A percentile compares a stretch with the other conserved stretches of the same genome.
Conservation (phyloP, 2,797 vertebrate genomes). For the Graptemys geographica region DNA sequence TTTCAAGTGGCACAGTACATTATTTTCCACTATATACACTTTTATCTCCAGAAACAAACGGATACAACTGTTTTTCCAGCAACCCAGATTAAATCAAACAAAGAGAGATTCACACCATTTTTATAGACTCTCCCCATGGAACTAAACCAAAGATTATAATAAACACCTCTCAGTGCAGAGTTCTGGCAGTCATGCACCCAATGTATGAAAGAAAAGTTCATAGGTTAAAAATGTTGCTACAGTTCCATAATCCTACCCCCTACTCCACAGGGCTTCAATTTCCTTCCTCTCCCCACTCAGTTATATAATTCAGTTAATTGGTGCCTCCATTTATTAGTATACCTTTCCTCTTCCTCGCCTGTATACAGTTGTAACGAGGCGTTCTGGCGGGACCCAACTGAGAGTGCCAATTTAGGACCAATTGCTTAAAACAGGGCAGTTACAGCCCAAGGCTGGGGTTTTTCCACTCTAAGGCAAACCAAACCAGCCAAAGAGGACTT, state of each 20-base stretch:
- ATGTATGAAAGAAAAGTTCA: not conserved
- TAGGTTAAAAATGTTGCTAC: constrained; percentile 43
- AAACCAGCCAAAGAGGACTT: too few relatives aligned
- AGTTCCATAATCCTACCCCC: constrained; percentile 28
- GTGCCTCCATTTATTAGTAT: not conserved
- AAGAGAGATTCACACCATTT: not conserved
- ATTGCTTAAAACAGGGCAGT: too few relatives aligned
- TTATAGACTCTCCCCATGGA: not conserved
- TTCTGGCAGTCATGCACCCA: not conserved
- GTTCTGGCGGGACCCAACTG: too few relatives aligned
- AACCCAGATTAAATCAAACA: constrained; percentile 10
- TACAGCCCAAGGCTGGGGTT: too few relatives aligned
- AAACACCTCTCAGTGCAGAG: not conserved
- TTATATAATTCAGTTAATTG: not conserved
- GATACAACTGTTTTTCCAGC: not conserved
- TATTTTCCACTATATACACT: constrained; percentile 23
- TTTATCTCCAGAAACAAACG: constrained; percentile 22
- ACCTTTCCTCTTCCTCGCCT: not conserved
- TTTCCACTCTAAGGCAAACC: too few relatives aligned
- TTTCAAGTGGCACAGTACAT: constrained; percentile 42
- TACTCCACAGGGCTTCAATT: not conserved
- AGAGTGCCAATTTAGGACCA: too few relatives aligned
- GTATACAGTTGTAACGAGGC: too few relatives aligned
- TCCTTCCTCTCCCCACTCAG: not conserved
- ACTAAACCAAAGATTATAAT: constrained; percentile 21